A percentile compares a stretch with the other conserved stretches of the same genome.
Evolutionary conservation across 2,888 invertebrate species (phyloP).

Genomic region (Cacoxenus indagator): DNA sequence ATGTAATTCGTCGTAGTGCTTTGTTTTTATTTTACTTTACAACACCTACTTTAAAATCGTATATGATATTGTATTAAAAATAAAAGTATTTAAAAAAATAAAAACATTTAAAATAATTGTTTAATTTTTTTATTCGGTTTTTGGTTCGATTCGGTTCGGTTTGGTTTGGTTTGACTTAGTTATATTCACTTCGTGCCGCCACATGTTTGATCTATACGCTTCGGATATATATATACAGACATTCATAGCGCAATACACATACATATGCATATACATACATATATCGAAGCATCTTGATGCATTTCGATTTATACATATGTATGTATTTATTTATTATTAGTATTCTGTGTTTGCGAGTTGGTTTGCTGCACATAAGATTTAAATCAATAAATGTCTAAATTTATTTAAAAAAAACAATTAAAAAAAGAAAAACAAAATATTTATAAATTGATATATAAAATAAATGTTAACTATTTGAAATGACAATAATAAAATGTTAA

Average conservation of each 20-base stretch:
- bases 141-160: too few relatives aligned
- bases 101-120: background rate
- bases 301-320: background rate
- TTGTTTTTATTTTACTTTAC: background rate
- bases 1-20: background rate
- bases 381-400: background rate
- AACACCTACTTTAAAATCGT: background rate
- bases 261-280: background rate
- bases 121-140: background rate
- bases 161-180: background rate
- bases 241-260: background rate
- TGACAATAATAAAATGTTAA: conserved; percentile 65
- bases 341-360: too few relatives aligned
- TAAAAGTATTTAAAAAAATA: background rate
- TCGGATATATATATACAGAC: background rate
- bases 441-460: conserved; percentile 44
- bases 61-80: background rate
- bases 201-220: background rate
- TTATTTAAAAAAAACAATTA: background rate
- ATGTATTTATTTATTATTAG: too few relatives aligned
- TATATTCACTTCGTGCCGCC: background rate
- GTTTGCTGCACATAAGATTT: background rate
- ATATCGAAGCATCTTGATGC: background rate
- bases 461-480: conserved; percentile 68
- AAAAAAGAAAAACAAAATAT: conserved; percentile 8